These are phyloP conservation scores for Andrena haemorrhoa DNA, from an alignment of 2,888 invertebrate genomes.

Conservation along the genomic window DNA sequence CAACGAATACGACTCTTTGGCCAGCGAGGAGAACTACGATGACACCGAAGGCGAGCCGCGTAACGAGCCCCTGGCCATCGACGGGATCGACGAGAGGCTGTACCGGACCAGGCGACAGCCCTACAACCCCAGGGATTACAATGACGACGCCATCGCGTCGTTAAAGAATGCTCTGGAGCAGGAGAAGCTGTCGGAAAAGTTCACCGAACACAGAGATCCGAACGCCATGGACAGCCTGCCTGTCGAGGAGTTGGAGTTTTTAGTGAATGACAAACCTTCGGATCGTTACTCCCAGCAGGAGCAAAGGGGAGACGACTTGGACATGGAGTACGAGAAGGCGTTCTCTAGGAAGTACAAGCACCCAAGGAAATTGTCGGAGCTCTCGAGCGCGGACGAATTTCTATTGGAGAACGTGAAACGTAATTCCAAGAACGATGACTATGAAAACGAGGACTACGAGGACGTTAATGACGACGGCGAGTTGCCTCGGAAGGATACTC, in stretches of 20 bases:
- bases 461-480: slow-evolving; percentile 46
- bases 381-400: slow-evolving; percentile 26
- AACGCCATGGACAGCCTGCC: slow-evolving; percentile 3
- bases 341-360: slow-evolving; percentile 76
- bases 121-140: slow-evolving; percentile 36
- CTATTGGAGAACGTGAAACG: slow-evolving; percentile 48
- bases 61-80: slow-evolving; percentile 17
- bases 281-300: slow-evolving; percentile 35
- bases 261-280: slow-evolving; percentile 40
- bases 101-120: slow-evolving; percentile 58
- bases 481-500: neutral
- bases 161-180: slow-evolving; percentile 42
- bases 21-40: slow-evolving; percentile 31
- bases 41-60: slow-evolving; percentile 24
- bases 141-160: slow-evolving; percentile 46
- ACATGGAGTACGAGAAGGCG: slow-evolving; percentile 70
- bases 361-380: slow-evolving; percentile 51
- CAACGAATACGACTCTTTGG: slow-evolving; percentile 40
- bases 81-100: slow-evolving; percentile 43
- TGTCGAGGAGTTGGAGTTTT: slow-evolving; percentile 48
- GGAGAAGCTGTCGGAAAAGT: neutral
- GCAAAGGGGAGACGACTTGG: slow-evolving; percentile 19
- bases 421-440: slow-evolving; percentile 44
- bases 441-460: slow-evolving; percentile 42
- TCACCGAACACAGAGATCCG: neutral